Evolutionary conservation across 1,140 invertebrate species (phyloP).

Genomic region (Drosophila trapezifrons): DNA sequence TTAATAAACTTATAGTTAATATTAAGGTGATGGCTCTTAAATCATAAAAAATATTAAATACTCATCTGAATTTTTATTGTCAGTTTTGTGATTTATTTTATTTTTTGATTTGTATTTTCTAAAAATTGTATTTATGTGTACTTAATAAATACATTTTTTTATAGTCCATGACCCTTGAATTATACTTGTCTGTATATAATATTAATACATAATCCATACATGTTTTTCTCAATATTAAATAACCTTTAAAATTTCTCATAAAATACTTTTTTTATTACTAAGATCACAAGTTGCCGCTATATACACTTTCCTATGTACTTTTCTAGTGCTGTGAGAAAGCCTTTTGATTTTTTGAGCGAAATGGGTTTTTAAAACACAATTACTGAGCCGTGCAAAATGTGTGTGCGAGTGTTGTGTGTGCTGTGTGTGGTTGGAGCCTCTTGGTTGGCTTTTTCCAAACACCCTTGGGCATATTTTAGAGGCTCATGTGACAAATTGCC

Average conservation of each 20-base stretch:
- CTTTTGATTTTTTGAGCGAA: constrained; percentile 1
- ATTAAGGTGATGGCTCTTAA: too few species aligned
- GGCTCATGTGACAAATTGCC: constrained; percentile 84
- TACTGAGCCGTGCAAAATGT: constrained; percentile 11
- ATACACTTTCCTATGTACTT: background rate
- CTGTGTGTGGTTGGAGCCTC: constrained; percentile 23
- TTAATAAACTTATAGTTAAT: background rate
- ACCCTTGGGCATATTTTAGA: constrained; percentile 82
- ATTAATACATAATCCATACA: background rate
- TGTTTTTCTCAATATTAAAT: too few species aligned
- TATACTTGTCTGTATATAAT: too few species aligned
- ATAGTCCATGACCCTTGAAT: too few species aligned
- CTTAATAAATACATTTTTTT: too few species aligned
- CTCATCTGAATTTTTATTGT: too few species aligned
- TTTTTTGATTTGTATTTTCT: background rate
- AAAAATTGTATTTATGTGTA: background rate
- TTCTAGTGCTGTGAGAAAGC: background rate
- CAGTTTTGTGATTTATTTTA: background rate
- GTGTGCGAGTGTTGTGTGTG: background rate
- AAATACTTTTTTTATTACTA: too few species aligned
- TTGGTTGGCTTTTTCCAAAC: constrained; percentile 55
- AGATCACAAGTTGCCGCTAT: too few species aligned
- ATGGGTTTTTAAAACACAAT: constrained; percentile 37
- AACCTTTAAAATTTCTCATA: too few species aligned
- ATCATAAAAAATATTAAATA: too few species aligned